Evolutionary conservation across 2,888 invertebrate species (phyloP).

Genomic region (Drosophila pegasa): DNA sequence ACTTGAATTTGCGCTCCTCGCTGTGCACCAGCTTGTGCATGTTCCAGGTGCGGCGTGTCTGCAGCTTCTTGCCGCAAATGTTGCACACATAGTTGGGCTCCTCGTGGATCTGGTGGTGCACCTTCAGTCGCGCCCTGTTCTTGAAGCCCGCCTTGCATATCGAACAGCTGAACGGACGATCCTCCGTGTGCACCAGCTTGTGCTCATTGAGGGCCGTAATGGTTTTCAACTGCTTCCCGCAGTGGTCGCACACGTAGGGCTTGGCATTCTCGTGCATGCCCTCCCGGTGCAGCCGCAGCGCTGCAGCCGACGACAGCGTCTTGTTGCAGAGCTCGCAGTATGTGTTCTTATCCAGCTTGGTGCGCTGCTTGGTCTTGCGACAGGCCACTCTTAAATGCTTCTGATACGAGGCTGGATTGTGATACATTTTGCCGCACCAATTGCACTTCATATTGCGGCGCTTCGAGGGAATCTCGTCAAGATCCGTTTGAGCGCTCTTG

Average conservation of each 20-base stretch:
- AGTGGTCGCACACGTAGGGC: slow-evolving; percentile 85
- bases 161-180: slow-evolving; percentile 85
- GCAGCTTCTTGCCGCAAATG: slow-evolving; percentile 84
- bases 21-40: slow-evolving; percentile 85
- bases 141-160: slow-evolving; percentile 83
- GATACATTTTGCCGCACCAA: slow-evolving; percentile 55
- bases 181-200: slow-evolving; percentile 85
- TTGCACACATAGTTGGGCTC: slow-evolving; percentile 84
- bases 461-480: slow-evolving; percentile 17
- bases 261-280: slow-evolving; percentile 82
- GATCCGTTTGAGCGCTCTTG: slow-evolving; percentile 3
- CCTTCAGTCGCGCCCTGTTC: slow-evolving; percentile 80
- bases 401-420: slow-evolving; percentile 56
- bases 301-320: slow-evolving; percentile 57
- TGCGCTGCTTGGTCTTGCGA: slow-evolving; percentile 20
- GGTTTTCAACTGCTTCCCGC: slow-evolving; percentile 85
- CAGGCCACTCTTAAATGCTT: slow-evolving; percentile 55
- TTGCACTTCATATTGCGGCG: slow-evolving; percentile 53
- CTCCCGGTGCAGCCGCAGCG: slow-evolving; percentile 74
- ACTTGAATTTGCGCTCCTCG: slow-evolving; percentile 82
- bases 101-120: slow-evolving; percentile 85
- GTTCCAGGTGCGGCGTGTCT: slow-evolving; percentile 85
- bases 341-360: slow-evolving; percentile 35
- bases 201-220: slow-evolving; percentile 86
- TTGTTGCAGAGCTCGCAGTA: slow-evolving; percentile 60